A percentile compares a stretch with the other conserved stretches of the same genome.
Evolutionary conservation across 1,140 invertebrate genomes (phyloP).

Genomic region (Proales similis): DNA sequence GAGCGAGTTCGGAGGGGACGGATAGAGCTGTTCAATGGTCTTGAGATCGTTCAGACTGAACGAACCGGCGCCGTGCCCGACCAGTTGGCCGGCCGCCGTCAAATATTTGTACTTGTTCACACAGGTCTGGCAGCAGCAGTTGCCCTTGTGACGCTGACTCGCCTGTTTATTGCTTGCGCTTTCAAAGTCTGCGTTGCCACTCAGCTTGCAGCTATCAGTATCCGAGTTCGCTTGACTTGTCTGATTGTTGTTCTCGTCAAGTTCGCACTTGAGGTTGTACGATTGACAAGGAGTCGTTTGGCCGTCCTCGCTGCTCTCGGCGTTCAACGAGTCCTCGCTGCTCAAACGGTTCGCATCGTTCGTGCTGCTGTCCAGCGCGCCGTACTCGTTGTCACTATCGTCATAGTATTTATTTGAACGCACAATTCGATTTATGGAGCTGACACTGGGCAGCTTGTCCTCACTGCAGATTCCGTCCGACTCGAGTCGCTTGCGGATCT

Average conservation of each 20-base stretch:
- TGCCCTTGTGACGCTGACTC: constrained; percentile 24
- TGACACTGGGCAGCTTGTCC: constrained; percentile 96
- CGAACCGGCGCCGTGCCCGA: no score
- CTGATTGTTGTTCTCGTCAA: not conserved
- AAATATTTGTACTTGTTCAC: constrained; percentile 36
- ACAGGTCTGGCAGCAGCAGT: constrained; percentile 21
- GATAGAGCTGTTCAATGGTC: no score
- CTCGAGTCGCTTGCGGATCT: constrained; percentile 70
- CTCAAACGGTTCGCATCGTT: not conserved
- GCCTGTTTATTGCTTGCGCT: constrained; percentile 1
- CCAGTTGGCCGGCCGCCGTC: constrained; percentile 27
- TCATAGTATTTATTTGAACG: constrained; percentile 19
- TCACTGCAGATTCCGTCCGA: constrained; percentile 87
- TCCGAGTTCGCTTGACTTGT: not conserved
- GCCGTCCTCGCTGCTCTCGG: no score
- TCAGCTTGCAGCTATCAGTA: not conserved
- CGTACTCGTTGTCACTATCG: constrained; percentile 15
- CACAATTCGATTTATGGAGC: constrained; percentile 92
- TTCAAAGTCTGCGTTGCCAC: not conserved
- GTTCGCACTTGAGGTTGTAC: no score
- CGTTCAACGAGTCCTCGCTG: not conserved
- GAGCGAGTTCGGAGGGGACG: no score
- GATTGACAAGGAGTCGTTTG: no score
- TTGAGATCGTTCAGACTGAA: no score
- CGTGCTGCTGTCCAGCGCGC: not conserved